Percentiles rank a stretch among this genome's conserved stretches.
Conservation (phyloP, 64 coral and sea anemone species). For the Stichodactyla mertensii region DNA sequence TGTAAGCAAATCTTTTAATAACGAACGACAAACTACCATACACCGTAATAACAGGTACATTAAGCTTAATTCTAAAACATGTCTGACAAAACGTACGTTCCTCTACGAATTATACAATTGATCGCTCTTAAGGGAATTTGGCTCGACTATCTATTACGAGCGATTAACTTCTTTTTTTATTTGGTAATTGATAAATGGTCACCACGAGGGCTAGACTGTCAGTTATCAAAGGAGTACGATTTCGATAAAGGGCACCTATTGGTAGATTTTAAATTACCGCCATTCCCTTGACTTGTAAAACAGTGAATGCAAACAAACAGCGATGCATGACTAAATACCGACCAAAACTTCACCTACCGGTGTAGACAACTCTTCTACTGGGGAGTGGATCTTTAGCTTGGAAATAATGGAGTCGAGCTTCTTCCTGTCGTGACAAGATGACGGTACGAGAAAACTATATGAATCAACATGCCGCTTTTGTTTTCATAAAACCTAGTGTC, state of each 20-base stretch:
- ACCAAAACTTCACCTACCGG: background rate
- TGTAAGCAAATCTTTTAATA: too few relatives aligned
- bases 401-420: constrained; percentile 60
- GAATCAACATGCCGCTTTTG: background rate
- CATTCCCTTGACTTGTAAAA: background rate
- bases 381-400: constrained; percentile 28
- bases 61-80: too few relatives aligned
- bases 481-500: background rate
- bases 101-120: background rate
- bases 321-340: background rate
- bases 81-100: background rate
- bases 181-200: background rate
- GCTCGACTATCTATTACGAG: background rate
- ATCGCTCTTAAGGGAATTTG: background rate
- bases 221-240: background rate
- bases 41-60: too few relatives aligned
- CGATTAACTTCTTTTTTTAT: background rate
- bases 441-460: background rate
- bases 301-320: constrained; percentile 1
- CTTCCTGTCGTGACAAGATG: constrained; percentile 15
- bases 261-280: constrained; percentile 17
- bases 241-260: background rate
- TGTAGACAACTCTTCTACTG: background rate
- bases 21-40: too few relatives aligned
- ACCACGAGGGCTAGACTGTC: background rate